These are phyloP conservation scores for Phalacrocorax carbo DNA, from an alignment of 2,113 vertebrate species.

Conservation along the genomic window DNA sequence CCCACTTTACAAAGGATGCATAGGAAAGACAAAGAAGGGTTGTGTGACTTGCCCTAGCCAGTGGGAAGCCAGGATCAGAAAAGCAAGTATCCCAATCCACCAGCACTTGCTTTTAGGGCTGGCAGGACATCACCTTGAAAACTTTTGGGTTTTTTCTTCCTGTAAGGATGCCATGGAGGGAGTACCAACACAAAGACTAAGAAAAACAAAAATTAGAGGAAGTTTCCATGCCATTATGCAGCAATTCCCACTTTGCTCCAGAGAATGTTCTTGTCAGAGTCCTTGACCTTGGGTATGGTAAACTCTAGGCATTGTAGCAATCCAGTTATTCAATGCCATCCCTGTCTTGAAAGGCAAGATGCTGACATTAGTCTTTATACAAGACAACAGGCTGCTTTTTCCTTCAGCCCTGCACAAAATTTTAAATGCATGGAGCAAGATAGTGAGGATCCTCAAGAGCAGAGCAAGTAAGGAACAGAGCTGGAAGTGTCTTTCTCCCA, in stretches of 20 bases:
- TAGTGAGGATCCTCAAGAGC: not conserved
- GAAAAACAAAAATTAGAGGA: not conserved
- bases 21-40: not conserved
- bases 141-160: not conserved
- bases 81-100: not conserved
- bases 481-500: not conserved
- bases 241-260: not conserved
- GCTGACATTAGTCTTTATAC: not conserved
- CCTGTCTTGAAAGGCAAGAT: not conserved
- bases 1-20: not conserved
- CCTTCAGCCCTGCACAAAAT: not conserved
- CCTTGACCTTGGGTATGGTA: not conserved
- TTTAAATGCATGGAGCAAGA: not conserved
- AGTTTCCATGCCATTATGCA: not conserved
- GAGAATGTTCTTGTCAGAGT: not conserved
- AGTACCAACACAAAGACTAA: not conserved
- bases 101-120: not conserved
- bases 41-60: not conserved
- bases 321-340: not conserved
- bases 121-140: not conserved
- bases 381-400: not conserved
- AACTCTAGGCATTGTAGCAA: not conserved
- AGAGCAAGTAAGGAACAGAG: not conserved
- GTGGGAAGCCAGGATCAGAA: not conserved
- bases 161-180: not conserved